Evolutionary conservation across 2,888 invertebrate genomes (phyloP).

Genomic region (Drosophila sordidapex): DNA sequence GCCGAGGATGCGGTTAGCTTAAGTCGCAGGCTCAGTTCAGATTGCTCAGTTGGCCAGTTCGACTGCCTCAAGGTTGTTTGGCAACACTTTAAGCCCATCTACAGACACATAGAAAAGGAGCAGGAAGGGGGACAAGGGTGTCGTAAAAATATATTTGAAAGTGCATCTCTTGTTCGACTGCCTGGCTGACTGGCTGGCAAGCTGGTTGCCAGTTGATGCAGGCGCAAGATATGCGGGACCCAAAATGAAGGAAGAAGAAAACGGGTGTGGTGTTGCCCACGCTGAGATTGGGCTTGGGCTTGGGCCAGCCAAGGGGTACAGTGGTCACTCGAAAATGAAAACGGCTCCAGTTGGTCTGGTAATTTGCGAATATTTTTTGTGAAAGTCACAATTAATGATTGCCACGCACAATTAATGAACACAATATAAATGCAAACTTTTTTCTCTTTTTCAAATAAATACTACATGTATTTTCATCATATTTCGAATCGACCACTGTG

Average conservation of each 20-base stretch:
- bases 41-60: slow-evolving; percentile 11
- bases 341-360: not conserved
- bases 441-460: not conserved
- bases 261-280: slow-evolving; percentile 70
- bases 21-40: not conserved
- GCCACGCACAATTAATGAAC: not conserved
- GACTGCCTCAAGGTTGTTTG: slow-evolving; percentile 57
- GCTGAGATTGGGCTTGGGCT: slow-evolving; percentile 22
- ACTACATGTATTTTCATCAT: not conserved
- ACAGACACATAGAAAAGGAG: not conserved
- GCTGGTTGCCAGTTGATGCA: slow-evolving; percentile 42
- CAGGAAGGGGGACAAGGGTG: slow-evolving; percentile 5
- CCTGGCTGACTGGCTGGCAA: not conserved
- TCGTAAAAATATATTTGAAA: slow-evolving; percentile 47
- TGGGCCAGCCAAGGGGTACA: not conserved
- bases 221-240: slow-evolving; percentile 41
- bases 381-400: not conserved
- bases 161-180: slow-evolving; percentile 29
- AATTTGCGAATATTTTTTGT: not conserved
- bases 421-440: not conserved
- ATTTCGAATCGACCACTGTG: not conserved
- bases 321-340: not conserved
- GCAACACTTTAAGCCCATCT: slow-evolving; percentile 33
- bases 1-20: slow-evolving; percentile 22
- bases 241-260: slow-evolving; percentile 37